Base-by-base conservation (phyloP, 2,888 invertebrate genomes). In the Schizotus pectinicornis region DNA sequence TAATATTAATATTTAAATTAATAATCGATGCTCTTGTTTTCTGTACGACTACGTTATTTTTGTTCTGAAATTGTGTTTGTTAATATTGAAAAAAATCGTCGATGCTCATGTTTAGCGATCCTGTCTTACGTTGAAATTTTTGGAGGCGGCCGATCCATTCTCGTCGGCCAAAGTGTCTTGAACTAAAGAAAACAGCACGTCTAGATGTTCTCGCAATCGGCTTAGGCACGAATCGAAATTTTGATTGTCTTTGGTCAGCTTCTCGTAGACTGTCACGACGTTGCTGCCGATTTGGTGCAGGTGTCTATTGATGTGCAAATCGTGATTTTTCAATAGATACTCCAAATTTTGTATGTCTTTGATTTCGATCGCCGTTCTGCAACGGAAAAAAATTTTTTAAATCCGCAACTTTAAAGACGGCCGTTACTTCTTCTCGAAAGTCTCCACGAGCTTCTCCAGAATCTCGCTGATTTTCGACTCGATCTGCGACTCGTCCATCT, bases 401-500 rank as follows among this genome's bases (percentile, higher is more conserved):
- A 22, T 5, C 22, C 5, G 22, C 2, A 22, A 22, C 22, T 22
- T 22, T 22, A 22, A 5, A 2, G 22, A 22, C 22, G 22, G 5
- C 5, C 5, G 5, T 22, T 81, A 88, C 87, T 85, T 85, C 74
- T 86, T 84, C 59, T 85, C 84, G 41, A 88, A 81, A 9, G 84
- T 83, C 69, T 86, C 85, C 35, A 88, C 81, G 37, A 88, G 79
- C 77, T 84, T 86, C 64, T 86, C 85, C 48, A 89, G 77, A 31
- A 87, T 82, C 56, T 84, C 81, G 13, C 86, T 84, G 31, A 89
- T 84, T 68, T 86, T 83, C 13, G 82, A 82, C 66, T 84, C 84
- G 30, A 84, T 74, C 57, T 82, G 80, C 0, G 87, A 84, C 68
- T 88, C 87, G 66, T 87, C 86, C 67, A 84, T 83, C 72, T 88